Evolutionary conservation across 2,113 vertebrate genomes (phyloP).

Genomic region (Sander vitreus): DNA sequence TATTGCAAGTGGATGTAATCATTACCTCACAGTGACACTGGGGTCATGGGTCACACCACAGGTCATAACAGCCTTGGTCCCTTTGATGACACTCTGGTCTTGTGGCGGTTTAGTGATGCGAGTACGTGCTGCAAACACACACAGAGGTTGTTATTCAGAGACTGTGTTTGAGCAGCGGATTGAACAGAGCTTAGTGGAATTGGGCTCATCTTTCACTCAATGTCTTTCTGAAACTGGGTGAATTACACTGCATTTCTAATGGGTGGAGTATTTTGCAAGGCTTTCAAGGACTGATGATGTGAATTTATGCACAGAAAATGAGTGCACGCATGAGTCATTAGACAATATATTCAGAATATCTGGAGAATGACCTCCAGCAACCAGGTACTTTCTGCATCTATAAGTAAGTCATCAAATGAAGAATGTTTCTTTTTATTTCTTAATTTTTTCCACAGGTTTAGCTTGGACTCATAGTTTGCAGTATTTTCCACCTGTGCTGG

Average conservation of each 20-base stretch:
- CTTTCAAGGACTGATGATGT: slow-evolving; percentile 29
- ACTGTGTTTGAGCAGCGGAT: slow-evolving; percentile 51
- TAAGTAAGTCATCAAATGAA: slow-evolving; percentile 9
- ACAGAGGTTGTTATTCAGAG: slow-evolving; percentile 31
- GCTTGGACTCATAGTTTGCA: not conserved
- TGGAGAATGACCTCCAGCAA: slow-evolving; percentile 28
- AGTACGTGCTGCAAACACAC: slow-evolving; percentile 89
- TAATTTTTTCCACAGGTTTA: not conserved
- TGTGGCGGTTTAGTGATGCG: slow-evolving; percentile 93
- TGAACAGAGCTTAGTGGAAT: slow-evolving; percentile 26
- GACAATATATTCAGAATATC: slow-evolving; percentile 8
- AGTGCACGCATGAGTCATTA: slow-evolving; percentile 16
- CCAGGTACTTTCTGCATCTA: not conserved
- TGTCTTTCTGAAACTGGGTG: slow-evolving; percentile 29
- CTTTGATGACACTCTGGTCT: slow-evolving; percentile 98
- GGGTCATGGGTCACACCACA: slow-evolving; percentile 95
- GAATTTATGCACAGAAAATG: slow-evolving; percentile 34
- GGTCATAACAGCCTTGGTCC: slow-evolving; percentile 94
- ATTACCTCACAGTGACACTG: slow-evolving; percentile 91
- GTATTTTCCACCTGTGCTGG: not conserved
- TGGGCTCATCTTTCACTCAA: slow-evolving; percentile 50
- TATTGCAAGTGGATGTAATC: not conserved
- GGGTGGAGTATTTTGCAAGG: slow-evolving; percentile 17
- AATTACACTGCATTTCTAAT: slow-evolving; percentile 26
- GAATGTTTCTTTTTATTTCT: not conserved